Conservation (phyloP, 1,140 invertebrate genomes). For the Halesus radiatus region DNA sequence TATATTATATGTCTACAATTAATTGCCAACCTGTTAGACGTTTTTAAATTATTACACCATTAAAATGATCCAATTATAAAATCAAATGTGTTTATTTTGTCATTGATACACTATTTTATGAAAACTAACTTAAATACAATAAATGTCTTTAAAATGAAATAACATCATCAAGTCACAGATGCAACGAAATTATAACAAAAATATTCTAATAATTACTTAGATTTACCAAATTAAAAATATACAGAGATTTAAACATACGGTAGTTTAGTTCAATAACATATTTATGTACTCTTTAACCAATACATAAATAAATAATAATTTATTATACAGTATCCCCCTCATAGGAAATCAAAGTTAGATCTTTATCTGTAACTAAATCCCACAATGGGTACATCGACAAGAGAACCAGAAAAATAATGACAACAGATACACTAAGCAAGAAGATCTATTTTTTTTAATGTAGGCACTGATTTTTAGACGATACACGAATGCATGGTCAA, state of each 20-base stretch:
- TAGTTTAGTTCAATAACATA: too few relatives aligned
- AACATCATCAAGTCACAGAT: constrained; percentile 45
- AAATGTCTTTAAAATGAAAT: constrained; percentile 46
- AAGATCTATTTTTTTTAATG: constrained; percentile 45
- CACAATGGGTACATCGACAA: not conserved
- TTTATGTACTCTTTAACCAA: not conserved
- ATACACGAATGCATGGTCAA: constrained; percentile 44
- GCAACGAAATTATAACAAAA: constrained; percentile 47
- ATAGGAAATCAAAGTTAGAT: not conserved
- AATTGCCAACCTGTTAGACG: too few relatives aligned
- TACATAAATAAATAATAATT: constrained; percentile 15
- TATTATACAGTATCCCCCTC: not conserved
- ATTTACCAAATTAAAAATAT: not conserved
- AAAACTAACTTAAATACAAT: constrained; percentile 50
- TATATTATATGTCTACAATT: too few relatives aligned
- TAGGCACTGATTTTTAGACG: constrained; percentile 57
- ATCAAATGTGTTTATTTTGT: constrained; percentile 35
- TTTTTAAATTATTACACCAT: too few relatives aligned
- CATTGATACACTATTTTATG: constrained; percentile 32
- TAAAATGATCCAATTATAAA: not conserved
- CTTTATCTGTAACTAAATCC: constrained; percentile 4
- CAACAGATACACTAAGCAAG: constrained; percentile 55
- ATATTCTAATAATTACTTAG: not conserved
- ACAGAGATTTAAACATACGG: not conserved
- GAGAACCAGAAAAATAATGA: constrained; percentile 42